Evolutionary conservation across 2,113 vertebrate genomes (phyloP), one percentile per base, ranked within the genome.

Genomic region (Nipponia nippon): DNA sequence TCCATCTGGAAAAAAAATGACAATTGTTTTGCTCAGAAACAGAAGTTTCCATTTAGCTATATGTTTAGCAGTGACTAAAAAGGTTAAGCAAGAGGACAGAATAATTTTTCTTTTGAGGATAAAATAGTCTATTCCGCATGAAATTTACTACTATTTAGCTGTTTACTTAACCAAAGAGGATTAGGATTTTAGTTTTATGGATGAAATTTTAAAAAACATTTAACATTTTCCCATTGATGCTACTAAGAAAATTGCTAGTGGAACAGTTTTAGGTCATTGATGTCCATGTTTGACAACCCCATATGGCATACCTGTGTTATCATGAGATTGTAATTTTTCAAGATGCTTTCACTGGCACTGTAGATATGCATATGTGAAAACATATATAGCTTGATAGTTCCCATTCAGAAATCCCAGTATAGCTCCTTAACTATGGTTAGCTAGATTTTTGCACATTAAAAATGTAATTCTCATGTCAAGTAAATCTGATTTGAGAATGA

Each of bases 401-500:
- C 79, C 58, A 78, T 90, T 94, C 63, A 85, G 40, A 94, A 93
- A 90, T 96, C 79, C 58, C 89, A 86, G 22, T 93, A 86, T 83
- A 92, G 6, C 49, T 87, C 47, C 78, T 70, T 85, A 95, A 70
- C 44, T 85, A 38, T 67, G 40, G 53, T 93, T 89, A 89, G 61
- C n/a, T 53, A 59, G 69, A 46, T 47, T 89, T 90, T 82, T 87
- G 40, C 46, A 73, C 78, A 89, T 89, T 91, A 79, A 91, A 95
- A 94, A 79, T 78, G 42, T 82, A 89, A 91, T 93, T 88, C 92
- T 65, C 34, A 83, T 83, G 52, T 95, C 79, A 95, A 79, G 84
- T 93, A 87, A 87, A 89, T 85, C 78, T 82, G 84, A 84, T 87
- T 72, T 79, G 78, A 95, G 94, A 93, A 92, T 75, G 50, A 95